These are phyloP conservation scores for Cotesia vestalis DNA, from an alignment of 1,140 invertebrate genomes.

Conservation along the genomic window DNA sequence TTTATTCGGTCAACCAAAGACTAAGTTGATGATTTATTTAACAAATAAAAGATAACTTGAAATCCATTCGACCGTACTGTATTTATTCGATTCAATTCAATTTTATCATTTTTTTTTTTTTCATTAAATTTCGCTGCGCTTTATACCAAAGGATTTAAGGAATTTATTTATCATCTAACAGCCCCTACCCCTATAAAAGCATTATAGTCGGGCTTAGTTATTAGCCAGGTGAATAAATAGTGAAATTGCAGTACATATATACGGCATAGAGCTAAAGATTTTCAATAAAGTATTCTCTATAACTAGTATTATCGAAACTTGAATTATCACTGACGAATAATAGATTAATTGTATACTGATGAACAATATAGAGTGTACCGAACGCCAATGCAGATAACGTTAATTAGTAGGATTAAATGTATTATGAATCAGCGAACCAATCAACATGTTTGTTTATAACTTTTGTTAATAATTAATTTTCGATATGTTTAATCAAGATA, in stretches of 20 bases:
- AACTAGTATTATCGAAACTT: no score
- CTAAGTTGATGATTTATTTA: constrained; percentile 41
- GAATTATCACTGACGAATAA: background rate
- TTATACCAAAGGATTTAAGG: no score
- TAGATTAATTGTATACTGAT: constrained; percentile 1
- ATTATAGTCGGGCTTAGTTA: background rate
- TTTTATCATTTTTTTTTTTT: no score
- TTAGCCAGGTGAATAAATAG: no score
- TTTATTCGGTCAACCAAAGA: constrained; percentile 34
- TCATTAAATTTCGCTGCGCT: no score
- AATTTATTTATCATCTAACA: no score
- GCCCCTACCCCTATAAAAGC: background rate
- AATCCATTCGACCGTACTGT: background rate
- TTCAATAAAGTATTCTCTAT: no score
- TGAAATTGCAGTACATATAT: no score
- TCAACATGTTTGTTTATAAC: no score
- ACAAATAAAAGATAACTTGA: constrained; percentile 35
- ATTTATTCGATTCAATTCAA: background rate
- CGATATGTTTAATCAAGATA: no score
- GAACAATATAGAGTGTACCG: background rate
- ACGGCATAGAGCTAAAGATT: no score
- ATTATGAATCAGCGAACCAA: background rate
- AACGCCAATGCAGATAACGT: constrained; percentile 25
- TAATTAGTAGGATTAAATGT: constrained; percentile 35
- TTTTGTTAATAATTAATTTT: no score